Evolutionary conservation across 2,888 invertebrate species (phyloP).

Genomic region (Pomacea canaliculata): DNA sequence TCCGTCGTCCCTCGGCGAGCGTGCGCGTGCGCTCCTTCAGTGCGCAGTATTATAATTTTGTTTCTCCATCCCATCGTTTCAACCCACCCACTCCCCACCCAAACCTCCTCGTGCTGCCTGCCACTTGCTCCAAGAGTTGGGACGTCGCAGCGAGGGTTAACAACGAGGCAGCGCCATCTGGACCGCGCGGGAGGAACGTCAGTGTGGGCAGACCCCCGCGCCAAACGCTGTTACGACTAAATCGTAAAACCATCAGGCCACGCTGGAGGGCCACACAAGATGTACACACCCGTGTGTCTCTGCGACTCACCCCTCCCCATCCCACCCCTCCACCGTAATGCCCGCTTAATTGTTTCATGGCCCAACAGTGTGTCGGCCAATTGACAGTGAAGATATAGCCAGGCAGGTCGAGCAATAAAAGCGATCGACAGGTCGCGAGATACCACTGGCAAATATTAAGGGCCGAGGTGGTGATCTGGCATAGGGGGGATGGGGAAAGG

Average conservation of each 20-base stretch:
- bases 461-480: too few relatives aligned
- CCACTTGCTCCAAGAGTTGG: not conserved
- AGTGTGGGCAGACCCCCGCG: not conserved
- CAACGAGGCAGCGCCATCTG: slow-evolving; percentile 1
- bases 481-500: too few relatives aligned
- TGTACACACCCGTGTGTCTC: not conserved
- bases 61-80: too few relatives aligned
- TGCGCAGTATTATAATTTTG: too few relatives aligned
- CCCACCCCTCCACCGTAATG: not conserved
- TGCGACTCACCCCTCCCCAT: not conserved
- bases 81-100: too few relatives aligned
- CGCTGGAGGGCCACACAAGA: slow-evolving; percentile 3
- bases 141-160: not conserved
- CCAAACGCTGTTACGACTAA: not conserved
- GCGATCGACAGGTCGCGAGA: too few relatives aligned
- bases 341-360: too few relatives aligned
- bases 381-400: too few relatives aligned
- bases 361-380: too few relatives aligned
- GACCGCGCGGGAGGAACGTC: not conserved
- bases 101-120: not conserved
- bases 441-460: too few relatives aligned
- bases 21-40: not conserved
- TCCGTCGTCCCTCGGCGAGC: too few relatives aligned
- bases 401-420: too few relatives aligned
- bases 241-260: slow-evolving; percentile 12